phyloP scores from a whole-genome alignment of 2,797 vertebrate species.

The Cephalopachus bancanus region DNA sequence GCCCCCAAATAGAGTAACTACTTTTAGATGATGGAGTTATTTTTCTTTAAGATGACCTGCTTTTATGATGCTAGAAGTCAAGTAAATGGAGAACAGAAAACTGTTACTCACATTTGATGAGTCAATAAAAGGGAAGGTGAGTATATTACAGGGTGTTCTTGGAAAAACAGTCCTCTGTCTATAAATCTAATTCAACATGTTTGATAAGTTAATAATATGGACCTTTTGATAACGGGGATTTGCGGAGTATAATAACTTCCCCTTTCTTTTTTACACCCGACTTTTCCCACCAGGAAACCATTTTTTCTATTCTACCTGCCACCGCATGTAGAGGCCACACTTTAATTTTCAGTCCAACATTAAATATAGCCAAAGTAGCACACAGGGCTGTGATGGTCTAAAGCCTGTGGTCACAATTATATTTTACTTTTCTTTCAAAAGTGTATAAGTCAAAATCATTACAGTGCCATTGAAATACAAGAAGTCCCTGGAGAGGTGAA shows the following conservation, averaged over 20 bases:
- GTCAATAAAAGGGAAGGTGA: slow-evolving; percentile 76
- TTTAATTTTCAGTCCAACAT: slow-evolving; percentile 76
- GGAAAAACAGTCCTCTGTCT: slow-evolving; percentile 77
- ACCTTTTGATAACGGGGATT: slow-evolving; percentile 41
- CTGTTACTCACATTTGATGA: slow-evolving; percentile 67
- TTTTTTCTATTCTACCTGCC: slow-evolving; percentile 75
- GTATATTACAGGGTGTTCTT: slow-evolving; percentile 60
- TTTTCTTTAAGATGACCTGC: slow-evolving; percentile 77
- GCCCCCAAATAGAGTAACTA: slow-evolving; percentile 25
- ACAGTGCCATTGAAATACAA: slow-evolving; percentile 80
- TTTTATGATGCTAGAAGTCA: slow-evolving; percentile 65
- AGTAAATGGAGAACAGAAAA: slow-evolving; percentile 62
- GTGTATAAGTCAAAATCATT: slow-evolving; percentile 82
- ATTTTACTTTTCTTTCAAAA: slow-evolving; percentile 84
- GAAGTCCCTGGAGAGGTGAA: slow-evolving; percentile 81
- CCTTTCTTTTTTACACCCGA: slow-evolving; percentile 68
- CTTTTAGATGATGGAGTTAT: slow-evolving; percentile 70
- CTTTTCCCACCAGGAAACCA: slow-evolving; percentile 87
- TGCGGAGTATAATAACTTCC: slow-evolving; percentile 41
- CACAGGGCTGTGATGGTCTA: background rate
- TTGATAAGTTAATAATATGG: slow-evolving; percentile 65
- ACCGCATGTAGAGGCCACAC: slow-evolving; percentile 57
- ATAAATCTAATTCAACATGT: slow-evolving; percentile 60
- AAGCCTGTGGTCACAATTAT: slow-evolving; percentile 69
- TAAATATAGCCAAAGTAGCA: slow-evolving; percentile 79